Base-by-base conservation (phyloP, 2,888 invertebrate species). In the Pyralis farinalis region DNA sequence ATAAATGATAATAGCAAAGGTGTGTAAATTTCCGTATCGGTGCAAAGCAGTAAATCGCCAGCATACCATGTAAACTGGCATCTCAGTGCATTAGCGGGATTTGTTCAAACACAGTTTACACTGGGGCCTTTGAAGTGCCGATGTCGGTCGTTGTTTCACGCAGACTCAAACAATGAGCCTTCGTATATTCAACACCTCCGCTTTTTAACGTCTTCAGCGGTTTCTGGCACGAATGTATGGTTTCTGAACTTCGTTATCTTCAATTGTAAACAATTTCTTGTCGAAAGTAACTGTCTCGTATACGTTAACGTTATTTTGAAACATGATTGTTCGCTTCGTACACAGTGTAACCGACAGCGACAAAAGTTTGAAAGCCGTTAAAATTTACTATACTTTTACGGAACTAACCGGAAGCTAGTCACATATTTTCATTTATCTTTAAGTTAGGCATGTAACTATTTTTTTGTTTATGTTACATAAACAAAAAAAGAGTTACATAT, bases 191-290 rank as follows among this genome's bases (percentile, higher is more conserved):
- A 73, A 77, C 83, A 82, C 82, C 75, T 80, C 61, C 56, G 60
- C 67, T 75, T 79, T 83, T 81, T 75, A 80, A 76, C 73, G 58
- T 76, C 73, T 74, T 73, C 62, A 56, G 62, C 72, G 61, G 68
- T 65, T 70, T 63, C 71, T 70, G 69, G 59, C 57, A 36, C 53
- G 27, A 51, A 52, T 58, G 59, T 69, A 57, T 41, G 67, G 67
- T 66, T 74, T 71, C 71, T 73, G 66, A 70, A 69, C 54, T 47
- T 64, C 58, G 54, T 64, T 66, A 65, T 63, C 61, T 47, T 56
- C 37, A 34, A 38, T 40, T 62, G 61, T 70, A 68, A 71, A 69
- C 63, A 37, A 42, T 57, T 56, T 46, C 42, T 46, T 47, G 56
- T 54, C 49, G 58, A 68, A 67, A 63, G 58, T 57, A 42, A 54